Percentiles rank a stretch among this genome's conserved stretches.
phyloP scores from a whole-genome alignment of 1,140 invertebrate species.

The Heliconius hermathena region DNA sequence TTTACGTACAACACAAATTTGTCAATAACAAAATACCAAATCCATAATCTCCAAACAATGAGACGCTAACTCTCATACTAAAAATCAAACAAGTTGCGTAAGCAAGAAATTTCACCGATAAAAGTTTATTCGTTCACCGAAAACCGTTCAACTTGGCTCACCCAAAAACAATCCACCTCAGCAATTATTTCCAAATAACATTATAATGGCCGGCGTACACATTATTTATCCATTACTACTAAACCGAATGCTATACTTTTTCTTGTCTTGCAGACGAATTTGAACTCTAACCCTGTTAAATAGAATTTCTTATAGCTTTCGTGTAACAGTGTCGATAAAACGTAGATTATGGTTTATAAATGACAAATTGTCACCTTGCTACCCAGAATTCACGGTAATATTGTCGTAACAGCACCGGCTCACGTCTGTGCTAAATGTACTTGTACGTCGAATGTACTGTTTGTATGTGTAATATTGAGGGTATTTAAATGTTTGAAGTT shows the following conservation, averaged over 20 bases:
- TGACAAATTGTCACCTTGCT: conserved; percentile 40
- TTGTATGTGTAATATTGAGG: not conserved
- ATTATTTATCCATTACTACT: conserved; percentile 74
- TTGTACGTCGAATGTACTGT: not conserved
- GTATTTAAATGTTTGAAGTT: not conserved
- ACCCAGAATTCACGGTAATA: conserved; percentile 27
- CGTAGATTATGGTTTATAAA: conserved; percentile 35
- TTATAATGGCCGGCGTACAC: conserved; percentile 66
- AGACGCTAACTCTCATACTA: not conserved
- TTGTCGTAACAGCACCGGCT: conserved; percentile 1
- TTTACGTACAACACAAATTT: too few relatives aligned
- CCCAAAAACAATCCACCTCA: conserved; percentile 47
- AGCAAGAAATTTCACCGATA: not conserved
- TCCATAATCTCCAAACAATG: too few relatives aligned
- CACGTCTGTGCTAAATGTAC: not conserved
- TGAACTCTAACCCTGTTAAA: not conserved
- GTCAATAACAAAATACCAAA: too few relatives aligned
- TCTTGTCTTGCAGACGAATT: not conserved
- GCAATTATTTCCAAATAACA: conserved; percentile 68
- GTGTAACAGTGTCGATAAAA: conserved; percentile 24
- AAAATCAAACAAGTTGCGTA: conserved; percentile 3
- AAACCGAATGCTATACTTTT: conserved; percentile 31
- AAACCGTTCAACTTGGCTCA: conserved; percentile 36
- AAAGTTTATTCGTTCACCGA: conserved; percentile 32
- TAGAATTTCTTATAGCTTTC: not conserved